These are phyloP conservation scores for Lanistes nyassanus DNA, from an alignment of 1,140 invertebrate genomes.

Conservation along the genomic window DNA sequence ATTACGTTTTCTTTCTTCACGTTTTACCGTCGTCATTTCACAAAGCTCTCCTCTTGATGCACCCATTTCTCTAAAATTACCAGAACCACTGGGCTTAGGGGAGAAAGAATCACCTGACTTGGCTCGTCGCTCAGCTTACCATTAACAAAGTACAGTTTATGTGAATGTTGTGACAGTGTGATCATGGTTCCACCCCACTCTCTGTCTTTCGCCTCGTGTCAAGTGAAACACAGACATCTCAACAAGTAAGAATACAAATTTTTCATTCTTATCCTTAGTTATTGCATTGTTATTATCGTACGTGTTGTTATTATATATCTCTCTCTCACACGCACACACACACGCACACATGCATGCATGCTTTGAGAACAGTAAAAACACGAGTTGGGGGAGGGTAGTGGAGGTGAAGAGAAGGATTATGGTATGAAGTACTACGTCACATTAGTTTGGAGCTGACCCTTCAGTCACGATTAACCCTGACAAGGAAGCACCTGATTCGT, in stretches of 20 bases:
- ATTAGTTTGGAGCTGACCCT: neutral
- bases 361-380: neutral
- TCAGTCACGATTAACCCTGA: neutral
- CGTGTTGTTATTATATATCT: no score
- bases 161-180: neutral
- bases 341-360: neutral
- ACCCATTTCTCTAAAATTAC: no score
- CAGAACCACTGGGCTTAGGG: no score
- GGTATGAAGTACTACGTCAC: neutral
- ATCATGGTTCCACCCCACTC: no score
- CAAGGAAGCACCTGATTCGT: neutral
- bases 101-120: no score
- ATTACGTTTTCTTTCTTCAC: no score
- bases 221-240: no score
- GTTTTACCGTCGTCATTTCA: no score
- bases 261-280: neutral
- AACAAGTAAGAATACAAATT: neutral
- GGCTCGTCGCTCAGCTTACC: neutral
- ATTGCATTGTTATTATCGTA: neutral
- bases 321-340: neutral
- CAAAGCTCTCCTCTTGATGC: no score
- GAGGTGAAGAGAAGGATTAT: neutral
- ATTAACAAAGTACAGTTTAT: neutral
- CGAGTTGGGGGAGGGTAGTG: no score
- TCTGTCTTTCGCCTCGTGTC: no score